These are phyloP conservation scores for Diploscapter pachys DNA, from an alignment of 1,140 invertebrate species.

Conservation along the genomic window DNA sequence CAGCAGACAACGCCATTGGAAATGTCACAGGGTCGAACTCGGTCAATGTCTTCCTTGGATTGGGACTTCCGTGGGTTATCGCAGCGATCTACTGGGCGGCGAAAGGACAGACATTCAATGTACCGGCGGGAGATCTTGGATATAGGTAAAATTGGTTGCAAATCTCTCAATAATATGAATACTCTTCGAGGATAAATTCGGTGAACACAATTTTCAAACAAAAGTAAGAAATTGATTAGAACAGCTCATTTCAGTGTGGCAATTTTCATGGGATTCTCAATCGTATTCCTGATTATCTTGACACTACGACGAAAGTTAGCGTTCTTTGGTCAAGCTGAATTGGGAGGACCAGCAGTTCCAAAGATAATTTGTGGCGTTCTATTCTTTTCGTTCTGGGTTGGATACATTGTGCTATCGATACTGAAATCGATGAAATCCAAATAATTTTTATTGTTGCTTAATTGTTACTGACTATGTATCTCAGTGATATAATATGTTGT, in stretches of 20 bases:
- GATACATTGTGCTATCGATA: conserved; percentile 27
- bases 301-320: conserved; percentile 35
- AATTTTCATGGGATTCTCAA: conserved; percentile 64
- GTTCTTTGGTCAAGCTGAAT: conserved; percentile 78
- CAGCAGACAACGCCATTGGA: conserved; percentile 92
- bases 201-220: not conserved
- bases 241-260: conserved; percentile 62
- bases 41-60: conserved; percentile 80
- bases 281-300: conserved; percentile 66
- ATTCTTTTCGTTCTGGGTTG: conserved; percentile 74
- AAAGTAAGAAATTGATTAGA: not conserved
- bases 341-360: conserved; percentile 76
- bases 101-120: conserved; percentile 44
- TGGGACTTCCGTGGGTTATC: conserved; percentile 55
- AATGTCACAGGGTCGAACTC: conserved; percentile 83
- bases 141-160: conserved; percentile 54
- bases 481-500: no score
- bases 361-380: conserved; percentile 76
- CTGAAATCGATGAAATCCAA: not conserved
- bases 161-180: no score
- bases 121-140: conserved; percentile 61
- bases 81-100: conserved; percentile 50
- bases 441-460: no score
- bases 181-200: no score
- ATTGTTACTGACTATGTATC: no score